Conservation (phyloP, 2,797 vertebrate genomes). For the Okamejei kenojei region DNA sequence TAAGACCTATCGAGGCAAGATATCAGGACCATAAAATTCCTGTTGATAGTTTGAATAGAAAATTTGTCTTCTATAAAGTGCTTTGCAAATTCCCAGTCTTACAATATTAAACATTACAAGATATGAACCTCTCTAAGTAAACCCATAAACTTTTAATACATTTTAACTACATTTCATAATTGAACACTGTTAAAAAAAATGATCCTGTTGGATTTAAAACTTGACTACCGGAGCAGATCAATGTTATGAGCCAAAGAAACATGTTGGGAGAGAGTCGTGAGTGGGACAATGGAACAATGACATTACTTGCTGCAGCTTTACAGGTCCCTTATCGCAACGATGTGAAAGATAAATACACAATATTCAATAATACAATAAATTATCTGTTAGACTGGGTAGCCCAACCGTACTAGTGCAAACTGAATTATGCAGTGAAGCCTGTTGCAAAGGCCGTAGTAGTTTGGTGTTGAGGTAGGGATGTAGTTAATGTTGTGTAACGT, state of each 20-base stretch:
- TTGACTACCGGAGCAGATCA: background rate
- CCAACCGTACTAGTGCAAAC: no score
- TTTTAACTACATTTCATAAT: constrained; percentile 9
- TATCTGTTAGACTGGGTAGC: no score
- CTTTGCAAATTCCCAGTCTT: constrained; percentile 23
- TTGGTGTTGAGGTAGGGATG: no score
- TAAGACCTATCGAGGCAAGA: constrained; percentile 6
- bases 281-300: no score
- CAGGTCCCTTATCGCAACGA: no score
- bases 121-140: background rate
- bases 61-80: background rate
- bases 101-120: background rate
- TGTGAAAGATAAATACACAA: no score
- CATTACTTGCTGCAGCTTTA: no score
- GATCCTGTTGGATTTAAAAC: background rate
- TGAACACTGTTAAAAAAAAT: constrained; percentile 3
- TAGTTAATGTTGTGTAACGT: no score
- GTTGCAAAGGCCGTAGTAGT: no score
- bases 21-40: background rate
- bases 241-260: background rate
- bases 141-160: background rate
- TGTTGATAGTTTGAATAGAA: background rate
- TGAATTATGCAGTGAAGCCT: no score
- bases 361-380: no score
- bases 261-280: no score